Evolutionary conservation across 2,888 invertebrate genomes (phyloP).

Genomic region (Lottia scabra): DNA sequence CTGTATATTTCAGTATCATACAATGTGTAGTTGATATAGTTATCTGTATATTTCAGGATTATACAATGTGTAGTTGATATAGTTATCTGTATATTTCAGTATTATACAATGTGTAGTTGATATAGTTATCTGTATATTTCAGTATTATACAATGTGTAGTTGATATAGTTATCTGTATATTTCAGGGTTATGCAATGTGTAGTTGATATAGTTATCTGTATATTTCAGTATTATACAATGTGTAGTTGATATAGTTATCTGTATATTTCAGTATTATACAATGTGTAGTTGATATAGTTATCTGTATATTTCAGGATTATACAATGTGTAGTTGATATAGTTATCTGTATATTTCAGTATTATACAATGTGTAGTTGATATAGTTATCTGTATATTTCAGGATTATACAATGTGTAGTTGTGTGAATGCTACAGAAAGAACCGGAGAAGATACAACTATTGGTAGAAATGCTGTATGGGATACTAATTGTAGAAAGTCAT

Average conservation of each 20-base stretch:
- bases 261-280: neutral
- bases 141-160: too few species aligned
- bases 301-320: neutral
- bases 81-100: too few species aligned
- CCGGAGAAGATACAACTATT: neutral
- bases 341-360: neutral
- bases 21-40: too few species aligned
- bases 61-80: too few species aligned
- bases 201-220: neutral
- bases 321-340: neutral
- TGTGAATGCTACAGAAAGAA: constrained; percentile 23
- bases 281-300: neutral
- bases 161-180: neutral
- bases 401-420: constrained; percentile 48
- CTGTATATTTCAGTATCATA: too few species aligned
- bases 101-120: too few species aligned
- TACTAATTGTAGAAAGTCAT: constrained; percentile 30
- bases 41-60: too few species aligned
- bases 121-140: too few species aligned
- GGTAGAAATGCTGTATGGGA: neutral
- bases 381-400: constrained; percentile 31
- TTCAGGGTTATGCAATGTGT: neutral
- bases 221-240: neutral
- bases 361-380: neutral
- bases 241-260: neutral